Conservation (phyloP, 2,113 vertebrate species). For the Nesoenas mayeri region DNA sequence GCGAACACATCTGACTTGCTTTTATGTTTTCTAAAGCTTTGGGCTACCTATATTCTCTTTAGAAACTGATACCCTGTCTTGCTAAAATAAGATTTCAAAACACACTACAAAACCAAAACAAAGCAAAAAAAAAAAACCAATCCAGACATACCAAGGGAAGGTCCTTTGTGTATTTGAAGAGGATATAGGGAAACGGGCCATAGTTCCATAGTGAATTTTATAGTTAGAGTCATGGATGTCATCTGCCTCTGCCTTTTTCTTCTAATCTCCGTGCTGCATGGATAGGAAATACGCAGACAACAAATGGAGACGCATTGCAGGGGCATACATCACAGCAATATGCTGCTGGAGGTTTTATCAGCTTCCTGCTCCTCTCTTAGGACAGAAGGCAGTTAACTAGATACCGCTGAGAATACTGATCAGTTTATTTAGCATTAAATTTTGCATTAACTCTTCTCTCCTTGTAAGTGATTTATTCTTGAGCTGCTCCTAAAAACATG, state of each 20-base stretch:
- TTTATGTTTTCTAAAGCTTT: neutral
- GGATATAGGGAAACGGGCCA: neutral
- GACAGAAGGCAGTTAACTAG: neutral
- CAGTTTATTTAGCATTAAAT: neutral
- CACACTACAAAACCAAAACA: neutral
- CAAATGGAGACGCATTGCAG: neutral
- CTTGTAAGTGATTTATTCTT: neutral
- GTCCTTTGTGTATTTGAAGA: neutral
- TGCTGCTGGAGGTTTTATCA: neutral
- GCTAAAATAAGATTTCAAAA: neutral
- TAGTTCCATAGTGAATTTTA: neutral
- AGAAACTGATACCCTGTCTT: neutral
- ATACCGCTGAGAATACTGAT: neutral
- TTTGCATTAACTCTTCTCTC: neutral
- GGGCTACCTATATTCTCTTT: neutral
- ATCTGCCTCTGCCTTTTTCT: neutral
- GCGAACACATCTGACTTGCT: neutral
- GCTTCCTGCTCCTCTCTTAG: neutral
- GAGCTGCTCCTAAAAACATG: neutral
- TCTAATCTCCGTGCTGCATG: neutral
- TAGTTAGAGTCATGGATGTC: neutral
- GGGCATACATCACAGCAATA: neutral
- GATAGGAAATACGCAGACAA: neutral
- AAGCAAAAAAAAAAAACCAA: neutral
- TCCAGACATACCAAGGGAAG: neutral